Evolutionary conservation across 2,888 invertebrate genomes (phyloP), one percentile per base, ranked within the genome.

Genomic region (Lasioglossum malachurum): DNA sequence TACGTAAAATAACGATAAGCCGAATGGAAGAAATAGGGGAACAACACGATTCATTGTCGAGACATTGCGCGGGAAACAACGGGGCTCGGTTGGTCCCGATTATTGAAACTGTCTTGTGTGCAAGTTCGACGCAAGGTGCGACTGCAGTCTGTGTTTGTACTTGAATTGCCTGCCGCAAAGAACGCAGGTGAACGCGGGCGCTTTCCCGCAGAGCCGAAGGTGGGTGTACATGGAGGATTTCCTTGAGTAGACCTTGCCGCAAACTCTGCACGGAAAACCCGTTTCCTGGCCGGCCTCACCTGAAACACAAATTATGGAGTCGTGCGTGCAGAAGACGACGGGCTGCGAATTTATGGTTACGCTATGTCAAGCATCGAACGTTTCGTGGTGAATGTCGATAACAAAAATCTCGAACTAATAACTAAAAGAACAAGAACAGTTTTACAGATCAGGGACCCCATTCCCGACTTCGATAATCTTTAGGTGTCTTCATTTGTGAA

Each of bases 151-250:
- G 83, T 94, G 93, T 71, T 95, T 95, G 82, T 94, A 93, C 81
- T 95, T 94, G 88, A 95, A 94, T 75, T 91, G 90, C 75, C 93
- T 95, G 38, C 93, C 93, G 87, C 95, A 96, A 49, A 93, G 90
- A 23, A 93, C 92, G 86, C 95, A 96, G 12, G 88, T 87, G 90
- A 95, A 96, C 90, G 93, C 93, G 57, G 95, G 94, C 80, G 94
- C 94, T 87, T 95, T 94, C 31, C 95, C 95, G 83, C 95, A 95
- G 16, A 92, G 83, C 60, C 92, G 91, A 23, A 92, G 90, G 80
- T 95, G 94, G 31, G 93, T 92, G 82, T 93, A 94, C 87, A 95
- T 93, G 49, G 95, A 95, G 3, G 94, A 94, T 83, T 94, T 94
- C 75, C 93, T 92, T 41, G 90, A 88, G 83, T 94, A 95, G 67